Evolutionary conservation across 2,113 vertebrate genomes (phyloP).

Genomic region (Monarcha castaneiventris): DNA sequence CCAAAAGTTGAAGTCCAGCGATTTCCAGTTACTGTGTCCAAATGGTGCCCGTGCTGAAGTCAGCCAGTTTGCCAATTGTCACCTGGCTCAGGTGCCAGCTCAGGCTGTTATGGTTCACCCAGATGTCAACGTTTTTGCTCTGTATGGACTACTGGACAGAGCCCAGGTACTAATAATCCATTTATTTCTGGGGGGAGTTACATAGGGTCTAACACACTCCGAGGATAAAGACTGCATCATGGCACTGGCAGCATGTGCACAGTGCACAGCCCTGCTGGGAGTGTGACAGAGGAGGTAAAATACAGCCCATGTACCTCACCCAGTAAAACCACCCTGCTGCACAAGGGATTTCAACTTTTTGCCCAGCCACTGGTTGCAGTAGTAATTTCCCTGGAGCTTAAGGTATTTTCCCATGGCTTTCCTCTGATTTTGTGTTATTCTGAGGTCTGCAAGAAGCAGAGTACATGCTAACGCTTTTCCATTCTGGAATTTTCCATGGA

Average conservation of each 20-base stretch:
- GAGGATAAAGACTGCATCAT: neutral
- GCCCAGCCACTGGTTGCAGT: neutral
- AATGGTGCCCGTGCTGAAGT: slow-evolving; percentile 85
- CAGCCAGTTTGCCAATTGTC: slow-evolving; percentile 80
- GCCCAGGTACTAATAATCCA: slow-evolving; percentile 81
- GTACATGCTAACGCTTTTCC: neutral
- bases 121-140: slow-evolving; percentile 75
- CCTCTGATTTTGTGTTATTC: neutral
- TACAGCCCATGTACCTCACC: neutral
- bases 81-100: slow-evolving; percentile 87
- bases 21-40: slow-evolving; percentile 90
- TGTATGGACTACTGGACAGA: slow-evolving; percentile 87
- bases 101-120: slow-evolving; percentile 90
- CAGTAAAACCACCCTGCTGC: neutral
- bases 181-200: neutral
- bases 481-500: neutral
- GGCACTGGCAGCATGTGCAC: neutral
- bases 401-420: neutral
- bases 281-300: neutral
- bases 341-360: neutral
- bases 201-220: neutral
- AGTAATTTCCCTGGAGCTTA: neutral
- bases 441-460: neutral
- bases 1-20: slow-evolving; percentile 62
- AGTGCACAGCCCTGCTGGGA: neutral